Evolutionary conservation across 2,113 vertebrate genomes (phyloP).

Genomic region (Ciconia boyciana): DNA sequence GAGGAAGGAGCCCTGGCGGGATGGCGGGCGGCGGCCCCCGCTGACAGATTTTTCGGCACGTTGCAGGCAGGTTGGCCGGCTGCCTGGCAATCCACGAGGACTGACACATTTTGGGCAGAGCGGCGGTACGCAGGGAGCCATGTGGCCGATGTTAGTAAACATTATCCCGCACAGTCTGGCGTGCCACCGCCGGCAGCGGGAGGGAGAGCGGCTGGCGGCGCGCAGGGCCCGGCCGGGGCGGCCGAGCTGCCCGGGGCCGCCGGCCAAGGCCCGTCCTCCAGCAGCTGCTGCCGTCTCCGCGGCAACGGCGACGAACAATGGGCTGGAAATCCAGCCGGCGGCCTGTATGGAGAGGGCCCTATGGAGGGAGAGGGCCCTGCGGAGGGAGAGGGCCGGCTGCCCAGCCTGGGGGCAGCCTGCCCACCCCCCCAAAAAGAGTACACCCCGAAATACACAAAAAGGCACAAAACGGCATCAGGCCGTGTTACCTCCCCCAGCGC

Average conservation of each 20-base stretch:
- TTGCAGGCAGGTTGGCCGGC: slow-evolving; percentile 77
- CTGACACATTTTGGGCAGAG: slow-evolving; percentile 86
- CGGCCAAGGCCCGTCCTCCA: slow-evolving; percentile 81
- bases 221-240: slow-evolving; percentile 72
- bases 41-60: slow-evolving; percentile 75
- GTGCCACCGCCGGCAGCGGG: slow-evolving; percentile 71
- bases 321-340: slow-evolving; percentile 73
- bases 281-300: slow-evolving; percentile 93
- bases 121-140: slow-evolving; percentile 72
- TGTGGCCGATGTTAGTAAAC: slow-evolving; percentile 95
- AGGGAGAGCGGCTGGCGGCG: slow-evolving; percentile 81
- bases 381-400: not conserved
- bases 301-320: slow-evolving; percentile 85
- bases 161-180: slow-evolving; percentile 81
- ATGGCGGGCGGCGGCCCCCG: slow-evolving; percentile 31
- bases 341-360: slow-evolving; percentile 15
- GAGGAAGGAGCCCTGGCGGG: not conserved
- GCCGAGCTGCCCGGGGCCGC: slow-evolving; percentile 71
- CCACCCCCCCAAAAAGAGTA: too few species aligned
- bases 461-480: fast-evolving
- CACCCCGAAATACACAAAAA: not conserved
- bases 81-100: slow-evolving; percentile 72
- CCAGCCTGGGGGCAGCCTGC: not conserved
- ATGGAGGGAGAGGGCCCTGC: not conserved
- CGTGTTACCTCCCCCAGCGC: fast-evolving